phyloP scores from a whole-genome alignment of 2,797 vertebrate genomes.

The Basileuterus tristriatus region DNA sequence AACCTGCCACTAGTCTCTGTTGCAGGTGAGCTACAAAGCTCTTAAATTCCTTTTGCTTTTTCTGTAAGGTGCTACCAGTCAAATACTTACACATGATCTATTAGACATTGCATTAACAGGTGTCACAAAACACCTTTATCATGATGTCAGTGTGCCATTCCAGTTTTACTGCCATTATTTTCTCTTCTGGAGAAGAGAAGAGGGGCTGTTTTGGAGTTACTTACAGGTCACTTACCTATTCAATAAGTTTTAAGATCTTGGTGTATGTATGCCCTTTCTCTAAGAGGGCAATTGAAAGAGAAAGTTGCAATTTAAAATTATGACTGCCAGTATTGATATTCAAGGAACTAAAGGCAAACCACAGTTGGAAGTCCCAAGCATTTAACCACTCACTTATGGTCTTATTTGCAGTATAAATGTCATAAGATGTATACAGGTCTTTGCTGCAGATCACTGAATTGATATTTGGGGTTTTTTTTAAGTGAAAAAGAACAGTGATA shows the following conservation, averaged over 20 bases:
- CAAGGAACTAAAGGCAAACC: slow-evolving; percentile 51
- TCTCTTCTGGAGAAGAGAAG: background rate
- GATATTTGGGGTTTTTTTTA: background rate
- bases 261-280: background rate
- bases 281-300: background rate
- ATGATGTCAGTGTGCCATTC: background rate
- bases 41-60: background rate
- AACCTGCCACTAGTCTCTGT: background rate
- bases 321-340: slow-evolving; percentile 29
- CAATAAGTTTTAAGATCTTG: slow-evolving; percentile 5
- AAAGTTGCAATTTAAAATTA: slow-evolving; percentile 15
- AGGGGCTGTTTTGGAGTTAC: background rate
- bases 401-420: slow-evolving; percentile 52
- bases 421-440: background rate
- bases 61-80: background rate
- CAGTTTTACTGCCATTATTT: background rate
- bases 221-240: background rate
- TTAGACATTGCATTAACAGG: background rate
- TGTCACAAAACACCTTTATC: background rate
- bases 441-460: slow-evolving; percentile 45
- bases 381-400: slow-evolving; percentile 51
- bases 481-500: background rate
- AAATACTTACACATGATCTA: background rate
- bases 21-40: background rate
- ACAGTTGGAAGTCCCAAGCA: slow-evolving; percentile 30